Percentiles rank a stretch among this genome's conserved stretches.
phyloP scores from a whole-genome alignment of 2,113 vertebrate species.

The Daboia siamensis region DNA sequence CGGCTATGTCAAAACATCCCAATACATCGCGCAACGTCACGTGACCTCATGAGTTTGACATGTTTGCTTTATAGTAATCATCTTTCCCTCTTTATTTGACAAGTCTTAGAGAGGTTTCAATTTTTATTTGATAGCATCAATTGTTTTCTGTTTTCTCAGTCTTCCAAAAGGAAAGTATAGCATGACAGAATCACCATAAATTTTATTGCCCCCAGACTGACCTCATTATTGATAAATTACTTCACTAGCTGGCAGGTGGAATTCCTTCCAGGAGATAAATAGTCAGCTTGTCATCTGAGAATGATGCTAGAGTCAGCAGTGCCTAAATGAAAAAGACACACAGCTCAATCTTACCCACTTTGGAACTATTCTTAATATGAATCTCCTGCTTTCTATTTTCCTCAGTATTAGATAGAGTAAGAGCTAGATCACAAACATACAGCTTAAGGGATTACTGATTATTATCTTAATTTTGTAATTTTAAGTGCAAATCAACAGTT shows the following conservation, averaged over 20 bases:
- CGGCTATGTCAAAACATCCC: no score
- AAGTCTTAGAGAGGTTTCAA: background rate
- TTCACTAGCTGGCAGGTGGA: background rate
- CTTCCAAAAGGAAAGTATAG: constrained; percentile 11
- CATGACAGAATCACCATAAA: constrained; percentile 16
- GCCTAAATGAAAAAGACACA: constrained; percentile 4
- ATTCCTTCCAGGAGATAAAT: background rate
- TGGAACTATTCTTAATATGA: background rate
- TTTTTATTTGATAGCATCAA: background rate
- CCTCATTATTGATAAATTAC: background rate
- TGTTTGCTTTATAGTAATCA: background rate
- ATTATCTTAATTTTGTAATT: background rate
- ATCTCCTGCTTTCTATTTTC: constrained; percentile 7
- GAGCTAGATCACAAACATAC: background rate
- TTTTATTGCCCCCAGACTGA: background rate
- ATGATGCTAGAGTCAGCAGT: background rate
- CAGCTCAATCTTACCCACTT: constrained; percentile 9
- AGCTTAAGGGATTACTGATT: background rate
- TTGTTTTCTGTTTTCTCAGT: background rate
- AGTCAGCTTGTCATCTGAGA: background rate
- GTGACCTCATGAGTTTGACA: no score
- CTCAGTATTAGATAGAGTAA: background rate
- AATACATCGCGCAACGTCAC: no score
- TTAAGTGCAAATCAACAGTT: background rate
- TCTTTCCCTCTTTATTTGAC: background rate